A percentile compares a stretch with the other conserved stretches of the same genome.
phyloP scores from a whole-genome alignment of 2,797 vertebrate species.

The Paguma larvata region DNA sequence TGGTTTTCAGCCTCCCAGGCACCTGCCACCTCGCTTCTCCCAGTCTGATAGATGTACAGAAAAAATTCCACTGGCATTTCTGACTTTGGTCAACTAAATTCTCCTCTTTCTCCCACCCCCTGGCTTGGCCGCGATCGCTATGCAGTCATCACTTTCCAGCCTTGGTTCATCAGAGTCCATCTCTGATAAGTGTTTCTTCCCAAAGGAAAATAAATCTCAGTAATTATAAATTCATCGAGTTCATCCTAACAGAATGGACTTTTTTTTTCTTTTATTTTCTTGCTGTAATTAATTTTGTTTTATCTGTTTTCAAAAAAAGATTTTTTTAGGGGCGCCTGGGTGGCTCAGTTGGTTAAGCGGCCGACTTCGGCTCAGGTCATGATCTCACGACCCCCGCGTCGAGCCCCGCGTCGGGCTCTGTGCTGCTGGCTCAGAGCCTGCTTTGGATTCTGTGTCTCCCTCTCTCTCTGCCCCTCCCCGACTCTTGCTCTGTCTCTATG shows the following conservation, averaged over 20 bases:
- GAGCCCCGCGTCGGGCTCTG: no score
- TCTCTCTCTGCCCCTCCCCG: no score
- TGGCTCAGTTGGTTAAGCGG: no score
- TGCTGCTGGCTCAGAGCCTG: no score
- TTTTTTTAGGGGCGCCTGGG: no score
- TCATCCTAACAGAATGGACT: constrained; percentile 22
- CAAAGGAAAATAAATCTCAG: constrained; percentile 61
- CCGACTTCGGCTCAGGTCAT: no score
- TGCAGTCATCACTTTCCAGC: not conserved
- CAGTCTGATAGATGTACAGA: not conserved
- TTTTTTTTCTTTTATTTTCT: constrained; percentile 59
- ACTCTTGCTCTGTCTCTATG: no score
- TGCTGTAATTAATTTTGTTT: constrained; percentile 58
- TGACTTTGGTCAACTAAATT: not conserved
- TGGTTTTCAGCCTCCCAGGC: not conserved
- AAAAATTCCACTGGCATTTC: not conserved
- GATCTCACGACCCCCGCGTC: no score
- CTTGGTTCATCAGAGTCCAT: constrained; percentile 5
- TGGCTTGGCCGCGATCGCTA: not conserved
- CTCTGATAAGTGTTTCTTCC: constrained; percentile 53
- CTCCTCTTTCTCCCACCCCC: not conserved
- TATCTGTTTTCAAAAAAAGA: not conserved
- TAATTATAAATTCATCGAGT: constrained; percentile 55
- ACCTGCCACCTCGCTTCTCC: not conserved
- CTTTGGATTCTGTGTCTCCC: no score